These are phyloP conservation scores for Lepidurus apus DNA, from an alignment of 1,140 invertebrate species.

Conservation along the genomic window DNA sequence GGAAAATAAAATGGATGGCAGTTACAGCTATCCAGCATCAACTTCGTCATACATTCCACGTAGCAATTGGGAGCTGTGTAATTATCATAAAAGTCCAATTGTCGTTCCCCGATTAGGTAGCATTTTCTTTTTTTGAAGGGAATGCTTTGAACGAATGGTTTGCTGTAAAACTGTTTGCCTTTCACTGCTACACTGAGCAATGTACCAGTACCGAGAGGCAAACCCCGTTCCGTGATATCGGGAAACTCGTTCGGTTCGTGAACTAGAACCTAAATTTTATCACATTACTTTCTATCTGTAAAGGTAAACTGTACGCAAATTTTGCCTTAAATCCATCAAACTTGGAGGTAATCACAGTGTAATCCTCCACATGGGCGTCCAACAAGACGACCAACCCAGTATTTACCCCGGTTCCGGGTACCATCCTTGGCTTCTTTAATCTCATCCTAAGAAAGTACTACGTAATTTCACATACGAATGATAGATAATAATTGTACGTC, in stretches of 20 bases:
- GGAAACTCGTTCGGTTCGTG: slow-evolving; percentile 35
- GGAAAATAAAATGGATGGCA: slow-evolving; percentile 26
- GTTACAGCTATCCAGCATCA: background rate
- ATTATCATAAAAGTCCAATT: slow-evolving; percentile 23
- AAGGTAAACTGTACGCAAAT: background rate
- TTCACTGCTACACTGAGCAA: slow-evolving; percentile 24
- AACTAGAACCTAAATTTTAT: slow-evolving; percentile 40
- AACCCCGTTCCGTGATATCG: slow-evolving; percentile 31
- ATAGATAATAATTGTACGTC: background rate
- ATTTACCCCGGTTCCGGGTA: slow-evolving; percentile 20
- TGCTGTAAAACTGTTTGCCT: slow-evolving; percentile 23
- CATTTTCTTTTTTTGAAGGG: slow-evolving; percentile 27
- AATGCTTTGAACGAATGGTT: background rate
- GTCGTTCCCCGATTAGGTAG: background rate
- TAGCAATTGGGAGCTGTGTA: slow-evolving; percentile 26
- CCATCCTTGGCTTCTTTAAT: background rate
- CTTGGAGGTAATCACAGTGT: slow-evolving; percentile 24
- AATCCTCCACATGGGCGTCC: slow-evolving; percentile 30
- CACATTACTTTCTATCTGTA: background rate
- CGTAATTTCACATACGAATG: background rate
- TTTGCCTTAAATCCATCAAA: slow-evolving; percentile 28
- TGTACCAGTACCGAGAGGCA: slow-evolving; percentile 31
- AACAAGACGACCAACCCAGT: slow-evolving; percentile 24
- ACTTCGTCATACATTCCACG: slow-evolving; percentile 23
- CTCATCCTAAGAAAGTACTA: background rate